Evolutionary conservation across 2,888 invertebrate genomes (phyloP).

Genomic region (Clivina fossor): DNA sequence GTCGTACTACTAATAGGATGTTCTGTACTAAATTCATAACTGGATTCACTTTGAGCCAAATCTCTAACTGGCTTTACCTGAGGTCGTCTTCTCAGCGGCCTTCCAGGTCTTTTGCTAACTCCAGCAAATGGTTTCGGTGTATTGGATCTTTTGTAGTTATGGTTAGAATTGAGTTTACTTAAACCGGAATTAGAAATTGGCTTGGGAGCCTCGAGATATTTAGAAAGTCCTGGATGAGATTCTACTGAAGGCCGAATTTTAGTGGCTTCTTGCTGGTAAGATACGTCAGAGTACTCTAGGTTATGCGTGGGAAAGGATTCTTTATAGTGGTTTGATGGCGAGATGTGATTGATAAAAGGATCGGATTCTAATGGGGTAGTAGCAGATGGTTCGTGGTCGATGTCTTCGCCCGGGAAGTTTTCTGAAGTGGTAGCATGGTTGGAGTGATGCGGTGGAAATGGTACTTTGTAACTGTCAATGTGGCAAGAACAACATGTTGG

Average conservation of each 20-base stretch:
- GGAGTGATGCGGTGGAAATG: constrained; percentile 63
- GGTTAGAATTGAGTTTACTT: constrained; percentile 8
- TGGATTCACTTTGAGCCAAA: constrained; percentile 31
- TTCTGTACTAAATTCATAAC: constrained; percentile 30
- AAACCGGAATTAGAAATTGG: constrained; percentile 9
- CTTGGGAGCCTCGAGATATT: constrained; percentile 34
- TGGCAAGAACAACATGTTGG: constrained; percentile 83
- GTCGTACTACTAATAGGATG: constrained; percentile 42
- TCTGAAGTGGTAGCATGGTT: constrained; percentile 48
- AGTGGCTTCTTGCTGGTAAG: constrained; percentile 18
- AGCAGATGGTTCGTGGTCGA: constrained; percentile 45
- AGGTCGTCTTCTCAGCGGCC: constrained; percentile 33
- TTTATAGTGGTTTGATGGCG: constrained; percentile 21
- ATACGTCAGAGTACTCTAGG: constrained; percentile 4
- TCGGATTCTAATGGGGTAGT: constrained; percentile 15
- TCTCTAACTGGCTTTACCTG: constrained; percentile 31
- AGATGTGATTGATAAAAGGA: not conserved
- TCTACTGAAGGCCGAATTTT: constrained; percentile 24
- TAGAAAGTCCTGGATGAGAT: constrained; percentile 10
- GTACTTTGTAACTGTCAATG: constrained; percentile 72
- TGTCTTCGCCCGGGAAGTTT: constrained; percentile 61
- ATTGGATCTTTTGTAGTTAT: constrained; percentile 14
- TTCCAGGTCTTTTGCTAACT: constrained; percentile 11
- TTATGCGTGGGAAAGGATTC: constrained; percentile 20
- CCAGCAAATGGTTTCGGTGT: constrained; percentile 15